Percentiles rank a stretch among this genome's conserved stretches.
These are phyloP conservation scores for Listrodromus nycthemerus DNA, from an alignment of 2,888 invertebrate species.

Conservation along the genomic window DNA sequence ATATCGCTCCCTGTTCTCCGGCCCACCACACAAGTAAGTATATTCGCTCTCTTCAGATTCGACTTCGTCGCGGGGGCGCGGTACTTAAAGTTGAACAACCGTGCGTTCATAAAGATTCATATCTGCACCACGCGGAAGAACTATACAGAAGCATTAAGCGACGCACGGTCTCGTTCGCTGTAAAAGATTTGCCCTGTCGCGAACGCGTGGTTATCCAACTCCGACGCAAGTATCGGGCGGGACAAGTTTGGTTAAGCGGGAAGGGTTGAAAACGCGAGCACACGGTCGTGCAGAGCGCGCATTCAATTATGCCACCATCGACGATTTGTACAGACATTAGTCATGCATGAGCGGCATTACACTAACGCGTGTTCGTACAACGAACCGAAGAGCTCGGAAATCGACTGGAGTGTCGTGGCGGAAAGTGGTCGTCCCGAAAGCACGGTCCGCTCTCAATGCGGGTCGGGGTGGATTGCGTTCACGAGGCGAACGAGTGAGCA, in stretches of 20 bases:
- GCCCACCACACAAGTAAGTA: conserved; percentile 47
- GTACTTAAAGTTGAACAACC: conserved; percentile 63
- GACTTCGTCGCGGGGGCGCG: conserved; percentile 53
- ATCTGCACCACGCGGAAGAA: conserved; percentile 42
- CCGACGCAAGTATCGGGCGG: neutral
- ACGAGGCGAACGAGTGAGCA: conserved; percentile 41
- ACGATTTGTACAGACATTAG: conserved; percentile 37
- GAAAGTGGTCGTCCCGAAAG: conserved; percentile 49
- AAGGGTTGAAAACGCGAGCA: conserved; percentile 61
- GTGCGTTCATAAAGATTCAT: conserved; percentile 65
- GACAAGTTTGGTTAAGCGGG: conserved; percentile 56
- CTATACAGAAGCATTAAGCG: neutral
- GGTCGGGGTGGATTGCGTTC: conserved; percentile 14
- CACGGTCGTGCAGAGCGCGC: conserved; percentile 55
- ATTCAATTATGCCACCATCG: conserved; percentile 61
- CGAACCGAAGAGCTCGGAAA: conserved; percentile 28
- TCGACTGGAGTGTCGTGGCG: conserved; percentile 52
- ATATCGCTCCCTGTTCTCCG: conserved; percentile 56
- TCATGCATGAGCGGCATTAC: conserved; percentile 44
- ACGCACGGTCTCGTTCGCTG: conserved; percentile 3
- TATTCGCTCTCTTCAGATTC: conserved; percentile 64
- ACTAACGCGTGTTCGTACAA: conserved; percentile 1
- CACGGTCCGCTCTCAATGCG: conserved; percentile 25
- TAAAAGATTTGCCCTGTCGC: conserved; percentile 29
- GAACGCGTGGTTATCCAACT: conserved; percentile 57